Base-by-base conservation (phyloP, 30 jellyfish, hydroid and myxozoan species). In the Kudoa iwatai region DNA sequence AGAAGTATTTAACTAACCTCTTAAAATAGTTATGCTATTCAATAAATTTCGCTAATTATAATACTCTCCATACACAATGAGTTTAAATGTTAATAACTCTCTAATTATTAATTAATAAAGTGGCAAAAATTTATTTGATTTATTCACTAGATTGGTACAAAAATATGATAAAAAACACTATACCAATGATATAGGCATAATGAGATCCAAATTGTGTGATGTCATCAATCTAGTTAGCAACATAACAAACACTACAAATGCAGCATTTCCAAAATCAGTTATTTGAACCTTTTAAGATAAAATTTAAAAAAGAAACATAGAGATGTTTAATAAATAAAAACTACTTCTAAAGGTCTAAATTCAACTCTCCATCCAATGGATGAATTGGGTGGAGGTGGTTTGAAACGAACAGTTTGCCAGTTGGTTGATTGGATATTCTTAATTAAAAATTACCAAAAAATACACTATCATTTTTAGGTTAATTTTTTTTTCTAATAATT, bases 291-390 rank as follows among this genome's bases (percentile, higher is more conserved):
- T 33, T 1, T 22, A 50, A 34, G 7, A 22, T 20, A 43, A 20
- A 40, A 15, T 19, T 22, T 3, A 6, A 0, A 43, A 47, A n/a
- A 21, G 13, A 21, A 43, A 43, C 9, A 0, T 15, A 31, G 14
- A 15, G 14, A 31, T 12, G 13, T 31, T 12, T 12, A 31, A 31
- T 18, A 22, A 52, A 13, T 19, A 3, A 18, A 1, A 3, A 48
- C 17, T 46, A 69, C 94, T 61, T 74, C 94, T 65, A 74, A 56
- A 7, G 94, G 42, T 39, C 94, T 47, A 54, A 74, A 57, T 49
- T 74, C 94, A 3, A 74, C 94, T 19, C 94, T 39, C 94, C 94
- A 74, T 20, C 94, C 94, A 43, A 74, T 74, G 17, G 52, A 40
- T 14, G 84, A 45, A 34, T 48, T 43, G 12, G 94, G 87, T 4